Base-by-base conservation (phyloP, 2,888 invertebrate genomes). In the Arctia plantaginis region DNA sequence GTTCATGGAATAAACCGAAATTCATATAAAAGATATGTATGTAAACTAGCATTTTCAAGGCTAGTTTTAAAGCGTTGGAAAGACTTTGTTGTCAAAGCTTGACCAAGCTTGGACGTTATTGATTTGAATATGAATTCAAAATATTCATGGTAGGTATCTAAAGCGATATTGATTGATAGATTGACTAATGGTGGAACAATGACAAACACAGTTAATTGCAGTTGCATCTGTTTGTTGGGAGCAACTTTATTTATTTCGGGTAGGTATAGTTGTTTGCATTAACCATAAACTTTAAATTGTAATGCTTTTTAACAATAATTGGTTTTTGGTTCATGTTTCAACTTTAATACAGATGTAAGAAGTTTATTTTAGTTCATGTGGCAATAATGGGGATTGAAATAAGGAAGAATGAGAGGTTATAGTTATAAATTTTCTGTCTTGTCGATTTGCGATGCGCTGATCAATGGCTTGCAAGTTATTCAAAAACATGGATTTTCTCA, bases 1-100 rank as follows among this genome's bases (percentile, higher is more conserved):
- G 79, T 83, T 83, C 78, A 76, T 77, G 75, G 74, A 77, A 81
- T 75, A 75, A 80, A 74, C 70, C 47, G 66, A 72, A 75, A 71
- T 80, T 74, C 75, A 73, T 69, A 72, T 39, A 55, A 66, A 74
- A 71, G 65, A 20, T 51, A 51, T 51, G 7, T 18, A 55, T n/a
- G 23, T 67, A 74, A 75, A 78, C 78, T 85, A 77, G 18, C 66
- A 67, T 82, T 71, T 71, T 41, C 59, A 71, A 71, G n/a, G 39
- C 18, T 35, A 15, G 13, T 12, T 13, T 13, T 18, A 15, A 12
- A 27, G 27, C n/a, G n/a, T 55, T n/a, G 13, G 55, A 2, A 55
- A 27, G n/a, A 13, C 55, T 15, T 27, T 27, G 6, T 15, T 27
- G 13, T 62, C 6, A 30, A 30, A 3, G 27, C 59, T 30, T 62